Percentiles rank a stretch among this genome's conserved stretches.
phyloP scores from a whole-genome alignment of 2,113 vertebrate species.

The Merops nubicus region DNA sequence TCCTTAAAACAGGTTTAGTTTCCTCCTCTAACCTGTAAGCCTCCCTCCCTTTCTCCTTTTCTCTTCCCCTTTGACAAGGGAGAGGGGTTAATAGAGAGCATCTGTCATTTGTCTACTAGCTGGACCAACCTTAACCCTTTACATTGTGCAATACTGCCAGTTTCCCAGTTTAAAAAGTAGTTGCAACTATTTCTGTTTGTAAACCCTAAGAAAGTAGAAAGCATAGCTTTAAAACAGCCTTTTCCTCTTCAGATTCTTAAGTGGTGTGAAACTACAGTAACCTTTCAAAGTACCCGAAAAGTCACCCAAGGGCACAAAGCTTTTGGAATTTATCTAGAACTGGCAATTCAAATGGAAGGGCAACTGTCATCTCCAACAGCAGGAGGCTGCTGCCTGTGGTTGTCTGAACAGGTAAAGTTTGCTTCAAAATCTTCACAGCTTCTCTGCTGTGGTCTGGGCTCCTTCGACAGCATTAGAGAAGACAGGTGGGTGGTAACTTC shows the following conservation, averaged over 20 bases:
- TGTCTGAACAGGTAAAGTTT: not conserved
- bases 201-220: not conserved
- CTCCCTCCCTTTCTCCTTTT: too few relatives aligned
- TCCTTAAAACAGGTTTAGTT: too few relatives aligned
- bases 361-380: not conserved
- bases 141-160: not conserved
- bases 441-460: not conserved
- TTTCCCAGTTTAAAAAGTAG: not conserved
- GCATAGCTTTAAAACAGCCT: not conserved
- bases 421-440: not conserved
- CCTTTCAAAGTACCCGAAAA: not conserved
- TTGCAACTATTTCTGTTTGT: not conserved
- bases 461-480: not conserved
- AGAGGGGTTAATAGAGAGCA: too few relatives aligned
- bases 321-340: not conserved
- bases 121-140: too few relatives aligned
- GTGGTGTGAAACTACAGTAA: not conserved
- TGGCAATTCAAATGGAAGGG: not conserved
- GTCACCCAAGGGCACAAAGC: not conserved
- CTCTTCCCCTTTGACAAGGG: too few relatives aligned
- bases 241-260: not conserved
- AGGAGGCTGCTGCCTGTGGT: not conserved
- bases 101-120: too few relatives aligned
- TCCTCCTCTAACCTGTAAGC: too few relatives aligned
- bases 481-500: not conserved